Conservation (phyloP, 2,797 vertebrate species). For the Melanotaenia pygmaea region DNA sequence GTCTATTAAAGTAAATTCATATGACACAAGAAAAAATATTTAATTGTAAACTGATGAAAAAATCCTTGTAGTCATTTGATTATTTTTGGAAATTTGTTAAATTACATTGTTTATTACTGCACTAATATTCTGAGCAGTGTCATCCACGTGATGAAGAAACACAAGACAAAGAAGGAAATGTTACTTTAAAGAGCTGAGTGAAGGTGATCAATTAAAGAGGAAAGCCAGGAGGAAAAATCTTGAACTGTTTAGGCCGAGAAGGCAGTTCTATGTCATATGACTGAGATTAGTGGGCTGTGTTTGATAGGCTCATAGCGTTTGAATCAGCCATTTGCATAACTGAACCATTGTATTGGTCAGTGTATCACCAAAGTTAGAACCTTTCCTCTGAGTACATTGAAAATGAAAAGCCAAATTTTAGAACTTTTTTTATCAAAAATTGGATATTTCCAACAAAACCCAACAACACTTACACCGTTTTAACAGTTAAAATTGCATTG, state of each 20-base stretch:
- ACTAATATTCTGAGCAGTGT: not conserved
- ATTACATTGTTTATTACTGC: not conserved
- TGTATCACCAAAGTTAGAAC: not conserved
- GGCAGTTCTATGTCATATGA: not conserved
- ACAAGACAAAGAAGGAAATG: not conserved
- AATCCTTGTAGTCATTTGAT: conserved; percentile 24
- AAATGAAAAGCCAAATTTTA: not conserved
- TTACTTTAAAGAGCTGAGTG: conserved; percentile 14
- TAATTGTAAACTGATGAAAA: not conserved
- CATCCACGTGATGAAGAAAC: not conserved
- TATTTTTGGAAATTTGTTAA: conserved; percentile 11
- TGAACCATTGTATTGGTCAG: not conserved
- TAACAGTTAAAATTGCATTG: no score
- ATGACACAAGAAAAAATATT: no score
- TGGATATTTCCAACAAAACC: no score
- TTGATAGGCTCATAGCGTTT: not conserved
- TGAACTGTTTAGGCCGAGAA: conserved; percentile 17
- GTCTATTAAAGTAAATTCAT: no score
- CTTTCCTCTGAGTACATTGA: not conserved
- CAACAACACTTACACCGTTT: no score
- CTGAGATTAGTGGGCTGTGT: not conserved
- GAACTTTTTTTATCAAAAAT: not conserved
- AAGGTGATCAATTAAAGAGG: conserved; percentile 25
- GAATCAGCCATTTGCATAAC: not conserved
- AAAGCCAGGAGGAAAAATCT: conserved; percentile 34